Base-by-base conservation (phyloP, 2,113 vertebrate species). In the Raja brachyura region DNA sequence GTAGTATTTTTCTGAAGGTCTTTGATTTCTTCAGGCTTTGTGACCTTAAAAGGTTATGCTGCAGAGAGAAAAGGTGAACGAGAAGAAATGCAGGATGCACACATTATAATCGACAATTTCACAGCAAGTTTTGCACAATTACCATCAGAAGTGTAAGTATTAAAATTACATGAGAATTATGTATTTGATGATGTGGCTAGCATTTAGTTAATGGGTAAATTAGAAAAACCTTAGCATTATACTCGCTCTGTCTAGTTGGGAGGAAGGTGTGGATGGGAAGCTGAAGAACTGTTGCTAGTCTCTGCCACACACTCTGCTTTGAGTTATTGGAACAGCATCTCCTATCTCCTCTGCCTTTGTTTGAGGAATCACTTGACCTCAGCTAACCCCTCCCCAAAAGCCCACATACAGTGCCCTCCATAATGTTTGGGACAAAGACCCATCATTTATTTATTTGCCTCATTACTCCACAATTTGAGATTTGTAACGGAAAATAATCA, bases 21-120 rank as follows among this genome's bases (percentile, higher is more conserved):
- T 22, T 54, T 48, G 4, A 31, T 74, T 79, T 93, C 96, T n/a
- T 94, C 94, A 94, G 97, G 95, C 31, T 78, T 98, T 76, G 95
- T 98, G 0, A 95, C 94, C 48, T 94, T 99, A 94, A 97, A 96
- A 90, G 98, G 97, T 93, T 98, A 96, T 0, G 97, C 98, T 93
- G 98, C 98, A 0, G 98, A 98, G 81, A 95, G 98, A 54, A 97
- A 97, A 18, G 99, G 99, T 0, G 99, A 99, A 94, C 95, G 99
- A 48, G 98, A 99, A 11, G 98, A 99, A 95, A 98, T 99, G 98
- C 98, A 99, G 96, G 99, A 99, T 5, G 98, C 98, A 61, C 98
- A 99, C 0, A 96, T 98, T 59, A 96, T 98, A 94, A 94, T 98
- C 70, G 97, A 98, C 0, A 97, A 99, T 93, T 97, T 99, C 94